Percentiles rank a stretch among this genome's conserved stretches.
These are phyloP conservation scores for Acronicta leporina DNA, from an alignment of 2,888 invertebrate species.

Conservation along the genomic window DNA sequence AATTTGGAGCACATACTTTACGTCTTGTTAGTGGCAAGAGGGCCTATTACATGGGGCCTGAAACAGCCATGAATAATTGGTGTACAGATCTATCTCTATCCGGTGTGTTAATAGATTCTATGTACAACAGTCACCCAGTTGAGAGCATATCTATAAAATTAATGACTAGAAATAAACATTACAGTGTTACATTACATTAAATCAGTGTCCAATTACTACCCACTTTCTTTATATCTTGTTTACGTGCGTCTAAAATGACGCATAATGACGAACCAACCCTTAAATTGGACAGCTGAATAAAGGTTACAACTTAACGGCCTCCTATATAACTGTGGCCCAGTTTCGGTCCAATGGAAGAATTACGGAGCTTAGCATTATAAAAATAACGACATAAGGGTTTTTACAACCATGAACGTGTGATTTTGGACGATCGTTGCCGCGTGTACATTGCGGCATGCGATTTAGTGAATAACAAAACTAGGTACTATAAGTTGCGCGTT, in stretches of 20 bases:
- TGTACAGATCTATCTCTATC: too few species aligned
- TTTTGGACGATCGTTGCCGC: neutral
- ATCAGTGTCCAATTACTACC: conserved; percentile 11
- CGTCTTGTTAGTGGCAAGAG: too few species aligned
- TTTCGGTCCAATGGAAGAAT: conserved; percentile 29
- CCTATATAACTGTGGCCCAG: conserved; percentile 10
- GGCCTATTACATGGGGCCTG: too few species aligned
- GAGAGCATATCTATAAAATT: neutral
- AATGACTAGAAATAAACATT: conserved; percentile 5
- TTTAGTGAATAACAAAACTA: too few species aligned
- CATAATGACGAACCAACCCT: conserved; percentile 5
- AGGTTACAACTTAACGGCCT: conserved; percentile 30
- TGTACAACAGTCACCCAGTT: neutral
- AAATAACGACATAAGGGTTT: conserved; percentile 11
- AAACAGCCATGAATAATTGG: too few species aligned
- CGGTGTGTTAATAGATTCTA: neutral
- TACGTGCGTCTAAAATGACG: conserved; percentile 30
- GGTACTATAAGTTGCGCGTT: too few species aligned
- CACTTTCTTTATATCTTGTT: conserved; percentile 9
- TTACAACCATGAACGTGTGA: neutral
- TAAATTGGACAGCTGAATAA: conserved; percentile 32
- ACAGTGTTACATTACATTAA: neutral
- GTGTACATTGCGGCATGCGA: too few species aligned
- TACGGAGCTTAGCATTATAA: conserved; percentile 19
- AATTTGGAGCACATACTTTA: too few species aligned